A percentile compares a stretch with the other conserved stretches of the same genome.
Evolutionary conservation across 2,888 invertebrate species (phyloP).

Genomic region (Willowsia nigromaculata): DNA sequence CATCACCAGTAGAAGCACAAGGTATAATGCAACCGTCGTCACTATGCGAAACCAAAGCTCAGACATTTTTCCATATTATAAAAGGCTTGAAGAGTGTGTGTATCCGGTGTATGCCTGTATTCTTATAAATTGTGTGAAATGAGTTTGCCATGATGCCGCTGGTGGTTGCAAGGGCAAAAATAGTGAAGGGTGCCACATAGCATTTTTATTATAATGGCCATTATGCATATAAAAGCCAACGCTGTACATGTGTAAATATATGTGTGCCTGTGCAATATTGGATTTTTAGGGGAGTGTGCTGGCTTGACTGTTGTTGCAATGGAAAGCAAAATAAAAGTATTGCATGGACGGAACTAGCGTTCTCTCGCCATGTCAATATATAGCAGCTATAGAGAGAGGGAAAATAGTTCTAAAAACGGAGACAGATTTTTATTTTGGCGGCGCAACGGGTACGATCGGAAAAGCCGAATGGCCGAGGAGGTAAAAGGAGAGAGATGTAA

Average conservation of each 20-base stretch:
- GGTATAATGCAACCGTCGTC: not conserved
- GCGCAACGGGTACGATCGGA: not conserved
- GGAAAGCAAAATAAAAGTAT: not conserved
- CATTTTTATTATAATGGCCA: not conserved
- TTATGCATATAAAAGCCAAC: not conserved
- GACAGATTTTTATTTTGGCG: slow-evolving; percentile 37
- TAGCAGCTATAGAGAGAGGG: not conserved
- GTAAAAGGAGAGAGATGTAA: not conserved
- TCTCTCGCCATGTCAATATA: not conserved
- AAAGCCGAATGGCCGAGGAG: not conserved
- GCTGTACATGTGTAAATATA: not conserved
- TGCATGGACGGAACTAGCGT: not conserved
- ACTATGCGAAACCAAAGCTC: not conserved
- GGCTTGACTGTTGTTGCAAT: not conserved
- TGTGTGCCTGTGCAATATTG: slow-evolving; percentile 14
- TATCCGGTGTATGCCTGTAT: not conserved
- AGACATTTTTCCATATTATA: not conserved
- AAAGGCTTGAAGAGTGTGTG: not conserved
- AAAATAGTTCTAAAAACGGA: not conserved
- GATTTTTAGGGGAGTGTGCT: not conserved
- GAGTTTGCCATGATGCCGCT: slow-evolving; percentile 36
- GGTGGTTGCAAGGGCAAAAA: slow-evolving; percentile 48
- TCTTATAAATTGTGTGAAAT: not conserved
- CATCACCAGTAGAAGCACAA: not conserved
- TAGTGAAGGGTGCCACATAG: not conserved